Percentiles rank a stretch among this genome's conserved stretches.
phyloP scores from a whole-genome alignment of 2,797 vertebrate species.

The Neosilurus mollespiculum region DNA sequence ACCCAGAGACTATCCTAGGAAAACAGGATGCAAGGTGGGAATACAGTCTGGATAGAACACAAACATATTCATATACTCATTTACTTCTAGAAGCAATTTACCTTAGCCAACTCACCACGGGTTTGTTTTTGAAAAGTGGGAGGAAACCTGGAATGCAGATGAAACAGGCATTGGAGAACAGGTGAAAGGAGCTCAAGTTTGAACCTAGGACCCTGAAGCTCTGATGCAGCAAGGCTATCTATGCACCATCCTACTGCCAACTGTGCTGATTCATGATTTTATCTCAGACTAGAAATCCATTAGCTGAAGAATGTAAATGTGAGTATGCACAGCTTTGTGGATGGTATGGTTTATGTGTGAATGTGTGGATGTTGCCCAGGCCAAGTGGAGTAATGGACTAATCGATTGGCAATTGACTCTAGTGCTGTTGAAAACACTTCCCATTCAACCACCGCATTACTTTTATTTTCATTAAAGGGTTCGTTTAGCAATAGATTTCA shows the following conservation, averaged over 20 bases:
- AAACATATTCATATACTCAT: neutral
- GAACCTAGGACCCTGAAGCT: neutral
- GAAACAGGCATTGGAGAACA: neutral
- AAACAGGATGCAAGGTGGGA: neutral
- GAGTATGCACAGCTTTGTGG: neutral
- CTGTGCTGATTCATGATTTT: neutral
- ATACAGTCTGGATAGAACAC: neutral
- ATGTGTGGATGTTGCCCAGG: constrained; percentile 64
- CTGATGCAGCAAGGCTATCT: neutral
- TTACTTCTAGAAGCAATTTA: neutral
- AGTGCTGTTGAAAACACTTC: constrained; percentile 44
- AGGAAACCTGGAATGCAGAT: neutral
- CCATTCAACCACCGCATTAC: constrained; percentile 63
- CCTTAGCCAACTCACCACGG: neutral
- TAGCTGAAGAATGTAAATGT: neutral
- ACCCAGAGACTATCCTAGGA: neutral
- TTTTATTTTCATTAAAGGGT: constrained; percentile 51
- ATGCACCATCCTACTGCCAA: neutral
- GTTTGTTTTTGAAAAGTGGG: neutral
- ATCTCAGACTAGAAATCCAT: neutral
- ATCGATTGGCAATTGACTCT: constrained; percentile 73
- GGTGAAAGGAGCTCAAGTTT: neutral
- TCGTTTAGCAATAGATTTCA: constrained; percentile 6
- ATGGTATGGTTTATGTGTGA: constrained; percentile 49
- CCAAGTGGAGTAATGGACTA: constrained; percentile 63